These are phyloP conservation scores for Hycleus phaleratus DNA, from an alignment of 1,140 invertebrate species.

Conservation along the genomic window DNA sequence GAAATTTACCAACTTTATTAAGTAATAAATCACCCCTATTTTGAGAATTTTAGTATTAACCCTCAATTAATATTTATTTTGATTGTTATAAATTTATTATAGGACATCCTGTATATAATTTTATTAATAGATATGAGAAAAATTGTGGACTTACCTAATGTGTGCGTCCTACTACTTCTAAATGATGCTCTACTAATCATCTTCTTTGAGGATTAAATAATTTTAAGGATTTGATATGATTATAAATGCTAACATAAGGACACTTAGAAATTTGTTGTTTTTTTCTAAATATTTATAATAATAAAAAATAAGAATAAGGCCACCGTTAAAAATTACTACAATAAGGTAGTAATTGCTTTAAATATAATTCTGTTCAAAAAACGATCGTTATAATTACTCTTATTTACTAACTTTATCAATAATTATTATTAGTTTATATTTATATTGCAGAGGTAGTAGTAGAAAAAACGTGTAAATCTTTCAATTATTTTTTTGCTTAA, in stretches of 20 bases:
- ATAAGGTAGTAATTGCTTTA: not conserved
- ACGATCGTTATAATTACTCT: conserved; percentile 2
- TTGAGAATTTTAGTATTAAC: not conserved
- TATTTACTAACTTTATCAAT: conserved; percentile 20
- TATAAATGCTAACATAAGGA: conserved; percentile 29
- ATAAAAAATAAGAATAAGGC: conserved; percentile 18
- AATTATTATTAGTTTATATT: not conserved
- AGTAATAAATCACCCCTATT: not conserved
- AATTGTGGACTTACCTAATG: conserved; percentile 18
- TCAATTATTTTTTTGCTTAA: not conserved
- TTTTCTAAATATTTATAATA: conserved; percentile 18
- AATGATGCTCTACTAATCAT: conserved; percentile 31
- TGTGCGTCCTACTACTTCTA: conserved; percentile 29
- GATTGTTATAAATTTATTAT: not conserved
- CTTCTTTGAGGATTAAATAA: conserved; percentile 10
- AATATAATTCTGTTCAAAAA: not conserved
- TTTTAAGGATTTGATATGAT: conserved; percentile 14
- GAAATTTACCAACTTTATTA: not conserved
- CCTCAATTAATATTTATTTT: conserved; percentile 3
- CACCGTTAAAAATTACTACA: conserved; percentile 21
- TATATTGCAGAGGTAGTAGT: conserved; percentile 25
- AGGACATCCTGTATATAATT: not conserved
- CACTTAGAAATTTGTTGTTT: conserved; percentile 15
- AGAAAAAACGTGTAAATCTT: conserved; percentile 10
- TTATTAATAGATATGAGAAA: too few species aligned